Base-by-base conservation (phyloP, 2,797 vertebrate genomes). In the Micrastur ruficollis region DNA sequence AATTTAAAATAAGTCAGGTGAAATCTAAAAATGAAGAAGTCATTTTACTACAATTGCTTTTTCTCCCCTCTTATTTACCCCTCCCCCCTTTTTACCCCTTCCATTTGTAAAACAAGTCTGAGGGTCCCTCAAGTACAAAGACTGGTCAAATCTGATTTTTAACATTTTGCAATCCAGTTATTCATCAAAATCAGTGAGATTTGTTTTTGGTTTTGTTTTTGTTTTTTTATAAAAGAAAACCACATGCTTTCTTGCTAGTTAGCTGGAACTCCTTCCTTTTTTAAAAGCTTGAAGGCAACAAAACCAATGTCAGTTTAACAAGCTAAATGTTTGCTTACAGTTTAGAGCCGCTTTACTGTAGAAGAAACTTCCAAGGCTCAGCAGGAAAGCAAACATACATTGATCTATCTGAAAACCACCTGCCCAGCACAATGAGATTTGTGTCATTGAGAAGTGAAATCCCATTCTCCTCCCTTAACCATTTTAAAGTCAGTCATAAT, bases 141-240 rank as follows among this genome's bases (percentile, higher is more conserved):
- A 74, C 34, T 31, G 32, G 13, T 78, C 36, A 71, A 50, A 71
- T 50, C 8, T n/a, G 11, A 68, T 73, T 80, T 93, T 76, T 56
- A 76, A 27, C 15, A 36, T 46, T 76, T 70, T 65, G 8, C 34
- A 52, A 61, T 82, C 38, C 18, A 40, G 17, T 55, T 70, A 49
- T 40, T 78, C 20, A 55, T 47, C 40, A 61, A 85, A 92, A 72
- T 10, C 32, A 70, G 15, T 44, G 27, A 72, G 6, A 36, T 78
- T 46, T 40, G 8, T 10, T 0, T 1, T 2, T 42, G n/a, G n/a
- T n/a, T n/a, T n/a, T n/a, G n/a, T n/a, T n/a, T n/a, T n/a, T n/a
- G n/a, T 0, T 1, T 2, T 42, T 5, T 55, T 21, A 42, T 36
- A 44, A 40, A 68, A 56, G 4, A 72, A 76, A 59, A 32, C 4